Evolutionary conservation across 2,888 invertebrate species (phyloP), one percentile per base, ranked within the genome.

Genomic region (Phengaris alcon): DNA sequence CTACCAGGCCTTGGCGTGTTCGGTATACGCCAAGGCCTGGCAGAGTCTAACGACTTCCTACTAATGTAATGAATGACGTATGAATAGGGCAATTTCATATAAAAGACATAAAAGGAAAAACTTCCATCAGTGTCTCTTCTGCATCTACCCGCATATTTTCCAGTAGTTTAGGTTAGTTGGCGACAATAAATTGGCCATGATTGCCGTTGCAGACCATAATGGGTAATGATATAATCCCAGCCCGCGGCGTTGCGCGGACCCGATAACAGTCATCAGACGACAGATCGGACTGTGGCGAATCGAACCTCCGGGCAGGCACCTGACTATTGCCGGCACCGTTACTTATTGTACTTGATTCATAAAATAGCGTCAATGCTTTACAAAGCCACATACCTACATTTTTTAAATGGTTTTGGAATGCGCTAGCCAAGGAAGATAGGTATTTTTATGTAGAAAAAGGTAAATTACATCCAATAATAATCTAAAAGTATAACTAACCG

Each of bases 191-290:
- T 74, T 59, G 74, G 22, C 51, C 35, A 52, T 72, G 68, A 68
- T 69, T 57, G 46, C 44, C 46, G 55, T 4, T 35, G 35, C 35
- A 35, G 74, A 52, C 68, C 51, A 74, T 74, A 68, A 69, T 48
- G 69, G 48, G n/a, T 91, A 91, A 91, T 91, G 88, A 88, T 87
- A 89, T 92, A 90, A 92, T 90, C 88, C 82, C 77, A 80, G 85
- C 91, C 88, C 80, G 85, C 83, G 90, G 91, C 89, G 80, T 81
- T 80, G 82, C 81, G 81, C 57, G 68, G 75, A 55, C 51, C 75
- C 81, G 86, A 90, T 88, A 82, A 87, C 88, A 83, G 89, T 88
- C 82, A 89, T 91, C 88, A 82, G 79, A 75, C 75, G 79, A 80
- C 83, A 82, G 82, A 78, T 79, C 82, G 79, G 80, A 82, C 81